Conservation (phyloP, 1,140 invertebrate species). For the Drosophila virilis region DNA sequence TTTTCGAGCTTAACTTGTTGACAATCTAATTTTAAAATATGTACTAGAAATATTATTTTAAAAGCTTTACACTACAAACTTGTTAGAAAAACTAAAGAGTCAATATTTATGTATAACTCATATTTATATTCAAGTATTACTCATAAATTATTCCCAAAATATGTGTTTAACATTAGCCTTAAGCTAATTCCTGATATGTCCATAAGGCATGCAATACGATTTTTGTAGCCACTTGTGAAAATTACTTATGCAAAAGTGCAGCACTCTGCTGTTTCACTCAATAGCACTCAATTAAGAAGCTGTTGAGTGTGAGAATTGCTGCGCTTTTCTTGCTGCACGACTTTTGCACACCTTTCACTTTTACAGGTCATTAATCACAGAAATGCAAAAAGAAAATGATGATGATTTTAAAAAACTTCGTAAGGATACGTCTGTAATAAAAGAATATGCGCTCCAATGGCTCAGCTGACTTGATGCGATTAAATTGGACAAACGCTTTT, state of each 20-base stretch:
- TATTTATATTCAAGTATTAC: background rate
- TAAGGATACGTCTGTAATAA: constrained; percentile 18
- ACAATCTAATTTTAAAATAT: background rate
- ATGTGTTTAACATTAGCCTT: background rate
- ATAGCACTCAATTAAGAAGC: constrained; percentile 59
- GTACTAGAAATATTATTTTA: background rate
- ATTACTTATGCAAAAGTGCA: constrained; percentile 1
- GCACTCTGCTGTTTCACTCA: constrained; percentile 21
- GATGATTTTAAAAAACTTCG: constrained; percentile 46
- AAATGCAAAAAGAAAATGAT: constrained; percentile 12
- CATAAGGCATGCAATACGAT: background rate
- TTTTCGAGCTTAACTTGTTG: constrained; percentile 4
- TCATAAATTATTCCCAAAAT: background rate
- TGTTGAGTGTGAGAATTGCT: constrained; percentile 28
- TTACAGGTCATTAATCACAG: constrained; percentile 74
- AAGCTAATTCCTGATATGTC: no score
- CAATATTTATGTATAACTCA: background rate
- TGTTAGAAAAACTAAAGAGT: background rate
- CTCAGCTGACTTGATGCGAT: constrained; percentile 62
- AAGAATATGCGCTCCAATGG: constrained; percentile 49
- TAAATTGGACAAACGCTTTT: constrained; percentile 56
- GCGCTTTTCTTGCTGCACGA: constrained; percentile 4
- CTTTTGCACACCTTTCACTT: constrained; percentile 71
- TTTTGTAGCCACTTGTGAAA: no score
- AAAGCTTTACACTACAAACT: background rate